These are phyloP conservation scores for Melitaea cinxia DNA, from an alignment of 1,140 invertebrate genomes.

Conservation along the genomic window DNA sequence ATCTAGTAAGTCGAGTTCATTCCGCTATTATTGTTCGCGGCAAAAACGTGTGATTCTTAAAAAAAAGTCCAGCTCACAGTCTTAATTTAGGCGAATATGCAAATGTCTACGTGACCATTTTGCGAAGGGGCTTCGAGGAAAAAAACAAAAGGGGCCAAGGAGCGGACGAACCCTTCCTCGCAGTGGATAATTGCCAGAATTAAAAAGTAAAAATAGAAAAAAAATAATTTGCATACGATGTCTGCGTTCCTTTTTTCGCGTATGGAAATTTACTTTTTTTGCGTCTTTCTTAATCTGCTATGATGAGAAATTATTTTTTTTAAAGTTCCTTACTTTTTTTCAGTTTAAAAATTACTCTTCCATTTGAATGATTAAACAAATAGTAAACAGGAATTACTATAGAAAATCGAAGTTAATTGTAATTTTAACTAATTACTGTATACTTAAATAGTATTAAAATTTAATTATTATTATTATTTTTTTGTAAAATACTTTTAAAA, in stretches of 20 bases:
- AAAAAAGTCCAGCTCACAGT: conserved; percentile 47
- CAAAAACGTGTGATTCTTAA: conserved; percentile 49
- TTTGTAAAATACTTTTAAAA: no score
- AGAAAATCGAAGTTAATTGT: no score
- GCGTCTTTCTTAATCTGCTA: conserved; percentile 30
- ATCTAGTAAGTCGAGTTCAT: conserved; percentile 34
- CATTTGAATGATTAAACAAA: not conserved
- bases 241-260: conserved; percentile 44
- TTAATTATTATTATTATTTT: no score
- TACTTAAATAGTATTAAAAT: no score
- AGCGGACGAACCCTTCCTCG: conserved; percentile 49
- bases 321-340: conserved; percentile 15
- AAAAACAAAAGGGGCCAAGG: conserved; percentile 49
- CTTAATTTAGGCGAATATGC: conserved; percentile 53
- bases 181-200: conserved; percentile 46
- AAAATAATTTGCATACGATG: conserved; percentile 48
- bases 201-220: conserved; percentile 47
- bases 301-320: conserved; percentile 46
- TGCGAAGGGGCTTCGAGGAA: conserved; percentile 42
- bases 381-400: not conserved
- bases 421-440: no score
- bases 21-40: conserved; percentile 47
- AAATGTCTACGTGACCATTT: conserved; percentile 59
- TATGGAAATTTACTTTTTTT: conserved; percentile 48
- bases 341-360: not conserved